Evolutionary conservation across 2,113 vertebrate genomes (phyloP).

Genomic region (Crocuta crocuta): DNA sequence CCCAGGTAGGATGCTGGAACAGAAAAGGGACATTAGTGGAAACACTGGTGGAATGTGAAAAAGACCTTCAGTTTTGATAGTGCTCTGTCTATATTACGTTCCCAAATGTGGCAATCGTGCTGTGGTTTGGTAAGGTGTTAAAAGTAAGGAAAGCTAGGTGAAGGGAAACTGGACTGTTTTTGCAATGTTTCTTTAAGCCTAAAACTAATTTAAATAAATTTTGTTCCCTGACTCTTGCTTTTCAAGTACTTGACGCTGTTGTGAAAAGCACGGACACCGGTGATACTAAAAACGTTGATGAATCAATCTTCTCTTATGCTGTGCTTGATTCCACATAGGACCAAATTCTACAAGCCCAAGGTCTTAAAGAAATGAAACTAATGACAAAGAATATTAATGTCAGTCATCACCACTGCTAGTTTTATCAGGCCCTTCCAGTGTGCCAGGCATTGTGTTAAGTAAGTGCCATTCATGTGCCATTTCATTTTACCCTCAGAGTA

Average conservation of each 20-base stretch:
- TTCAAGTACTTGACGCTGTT: background rate
- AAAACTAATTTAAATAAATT: constrained; percentile 1
- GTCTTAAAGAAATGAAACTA: constrained; percentile 9
- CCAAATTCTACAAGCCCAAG: background rate
- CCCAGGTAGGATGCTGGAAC: background rate
- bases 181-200: background rate
- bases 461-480: fast-evolving
- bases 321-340: background rate
- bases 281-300: background rate
- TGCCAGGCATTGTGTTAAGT: background rate
- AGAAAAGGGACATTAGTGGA: background rate
- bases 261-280: background rate
- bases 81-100: background rate
- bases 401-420: background rate
- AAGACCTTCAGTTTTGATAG: background rate
- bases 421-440: background rate
- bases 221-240: background rate
- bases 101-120: background rate
- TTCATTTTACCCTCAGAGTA: background rate
- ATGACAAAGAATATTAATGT: background rate
- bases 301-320: background rate
- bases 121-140: background rate
- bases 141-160: background rate
- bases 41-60: background rate
- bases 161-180: background rate